phyloP scores from a whole-genome alignment of 2,113 vertebrate species.

The Notothenia rossii region DNA sequence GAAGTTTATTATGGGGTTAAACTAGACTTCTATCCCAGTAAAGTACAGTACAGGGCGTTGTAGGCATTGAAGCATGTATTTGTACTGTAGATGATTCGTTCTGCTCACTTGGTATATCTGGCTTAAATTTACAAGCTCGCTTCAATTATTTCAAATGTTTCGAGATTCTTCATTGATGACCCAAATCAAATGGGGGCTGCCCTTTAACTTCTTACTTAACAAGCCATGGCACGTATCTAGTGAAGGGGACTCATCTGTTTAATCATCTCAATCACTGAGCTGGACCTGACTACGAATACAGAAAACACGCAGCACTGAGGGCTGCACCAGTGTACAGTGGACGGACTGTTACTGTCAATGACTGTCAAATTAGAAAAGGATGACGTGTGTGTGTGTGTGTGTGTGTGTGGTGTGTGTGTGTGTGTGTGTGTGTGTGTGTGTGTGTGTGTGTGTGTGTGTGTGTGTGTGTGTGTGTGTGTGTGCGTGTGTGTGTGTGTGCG shows the following conservation, averaged over 20 bases:
- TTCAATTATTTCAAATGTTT: conserved; percentile 41
- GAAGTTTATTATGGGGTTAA: conserved; percentile 64
- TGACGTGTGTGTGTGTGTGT: conserved; percentile 8
- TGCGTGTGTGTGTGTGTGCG: background rate
- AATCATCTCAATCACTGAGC: conserved; percentile 77
- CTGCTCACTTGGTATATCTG: conserved; percentile 41
- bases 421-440: background rate
- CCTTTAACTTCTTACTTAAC: conserved; percentile 57
- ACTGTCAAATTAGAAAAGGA: conserved; percentile 47
- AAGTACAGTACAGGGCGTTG: background rate
- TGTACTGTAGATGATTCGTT: conserved; percentile 33
- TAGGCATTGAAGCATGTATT: conserved; percentile 48
- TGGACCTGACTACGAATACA: conserved; percentile 66
- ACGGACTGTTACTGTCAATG: conserved; percentile 53
- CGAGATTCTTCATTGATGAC: conserved; percentile 42
- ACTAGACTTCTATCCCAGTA: conserved; percentile 19
- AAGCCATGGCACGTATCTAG: conserved; percentile 59
- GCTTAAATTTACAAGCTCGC: conserved; percentile 25
- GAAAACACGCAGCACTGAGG: conserved; percentile 59
- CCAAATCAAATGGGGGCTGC: conserved; percentile 43
- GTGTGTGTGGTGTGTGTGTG: background rate
- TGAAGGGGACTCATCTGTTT: conserved; percentile 75
- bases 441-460: background rate
- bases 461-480: background rate
- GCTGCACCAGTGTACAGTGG: conserved; percentile 50